Base-by-base conservation (phyloP, 2,113 vertebrate species). In the Petromus typicus region DNA sequence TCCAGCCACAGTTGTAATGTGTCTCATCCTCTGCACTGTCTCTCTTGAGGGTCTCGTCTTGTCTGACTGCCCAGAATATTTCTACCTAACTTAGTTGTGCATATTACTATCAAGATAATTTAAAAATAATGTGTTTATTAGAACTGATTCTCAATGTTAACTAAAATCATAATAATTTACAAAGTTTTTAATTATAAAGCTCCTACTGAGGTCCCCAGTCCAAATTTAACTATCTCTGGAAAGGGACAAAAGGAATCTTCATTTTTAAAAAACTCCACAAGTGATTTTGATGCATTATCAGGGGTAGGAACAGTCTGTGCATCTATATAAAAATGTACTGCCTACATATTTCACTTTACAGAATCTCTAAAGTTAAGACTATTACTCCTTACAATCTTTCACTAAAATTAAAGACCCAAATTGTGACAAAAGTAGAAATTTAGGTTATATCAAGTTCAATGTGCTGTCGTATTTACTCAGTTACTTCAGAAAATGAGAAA, bases 401-500 rank as follows among this genome's bases (percentile, higher is more conserved):
- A 82, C 43, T 78, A 86, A 89, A 67, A 88, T 51, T 89, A 89
- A 67, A 88, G 32, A 78, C 22, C 54, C 45, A 91, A 97, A 93
- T 48, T 88, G n/a, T 91, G 54, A 32, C 67, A 86, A 82, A 0
- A 96, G 27, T 56, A 91, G 71, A 97, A 95, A 96, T 85, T 76
- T 91, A 96, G 43, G 64, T 79, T 75, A 78, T 56, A 71, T 92
- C n/a, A 90, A 32, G 54, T 66, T 32, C 34, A 91, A 79, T 11
- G 13, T 16, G 51, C 81, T 91, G 86, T 90, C 91, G 92, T 88
- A 37, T 64, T 88, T 90, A 96, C 71, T 75, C 32, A 27, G 40
- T 80, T 95, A 94, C 79, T 92, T 94, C 82, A 80, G 78, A 94
- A 96, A 96, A 96, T 88, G 57, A 84, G n/a, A 95, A 93, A 80